Conservation (phyloP, 2,797 vertebrate species). For the Loriculus beryllinus region DNA sequence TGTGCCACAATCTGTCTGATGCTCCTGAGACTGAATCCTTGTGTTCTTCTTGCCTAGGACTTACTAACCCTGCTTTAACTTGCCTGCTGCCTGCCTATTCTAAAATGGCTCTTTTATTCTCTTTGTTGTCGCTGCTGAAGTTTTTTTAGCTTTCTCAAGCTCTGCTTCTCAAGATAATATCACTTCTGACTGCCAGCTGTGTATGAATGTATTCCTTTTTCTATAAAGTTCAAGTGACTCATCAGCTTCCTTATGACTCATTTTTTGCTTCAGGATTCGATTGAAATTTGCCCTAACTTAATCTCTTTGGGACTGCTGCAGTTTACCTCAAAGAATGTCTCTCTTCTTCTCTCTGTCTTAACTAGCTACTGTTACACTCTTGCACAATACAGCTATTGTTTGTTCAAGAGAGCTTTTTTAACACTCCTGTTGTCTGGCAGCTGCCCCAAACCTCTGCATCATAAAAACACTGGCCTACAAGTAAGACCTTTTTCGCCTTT, state of each 20-base stretch:
- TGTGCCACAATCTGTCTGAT: not conserved
- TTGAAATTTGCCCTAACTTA: constrained; percentile 60
- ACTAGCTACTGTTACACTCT: constrained; percentile 58
- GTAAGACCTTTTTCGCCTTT: constrained; percentile 1
- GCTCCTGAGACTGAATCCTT: not conserved
- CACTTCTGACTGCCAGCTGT: constrained; percentile 56
- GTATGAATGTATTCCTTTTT: constrained; percentile 32
- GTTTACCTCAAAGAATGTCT: constrained; percentile 66
- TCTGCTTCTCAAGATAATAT: constrained; percentile 46
- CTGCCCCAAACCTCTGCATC: constrained; percentile 54
- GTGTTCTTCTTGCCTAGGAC: not conserved
- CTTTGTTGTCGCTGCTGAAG: constrained; percentile 2
- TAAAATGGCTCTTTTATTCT: not conserved
- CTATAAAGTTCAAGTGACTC: constrained; percentile 54
- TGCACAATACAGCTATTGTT: constrained; percentile 62
- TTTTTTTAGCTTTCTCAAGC: constrained; percentile 40
- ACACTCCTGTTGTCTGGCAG: constrained; percentile 55
- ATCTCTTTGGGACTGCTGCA: constrained; percentile 55
- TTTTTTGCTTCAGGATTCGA: constrained; percentile 58
- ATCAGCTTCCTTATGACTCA: constrained; percentile 64
- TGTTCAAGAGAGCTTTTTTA: constrained; percentile 52
- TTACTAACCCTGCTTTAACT: not conserved
- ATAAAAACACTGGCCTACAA: constrained; percentile 38
- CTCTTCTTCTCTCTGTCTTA: constrained; percentile 50
- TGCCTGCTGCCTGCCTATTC: not conserved